phyloP scores from a whole-genome alignment of 1,140 invertebrate genomes.

The Sesamia nonagrioides region DNA sequence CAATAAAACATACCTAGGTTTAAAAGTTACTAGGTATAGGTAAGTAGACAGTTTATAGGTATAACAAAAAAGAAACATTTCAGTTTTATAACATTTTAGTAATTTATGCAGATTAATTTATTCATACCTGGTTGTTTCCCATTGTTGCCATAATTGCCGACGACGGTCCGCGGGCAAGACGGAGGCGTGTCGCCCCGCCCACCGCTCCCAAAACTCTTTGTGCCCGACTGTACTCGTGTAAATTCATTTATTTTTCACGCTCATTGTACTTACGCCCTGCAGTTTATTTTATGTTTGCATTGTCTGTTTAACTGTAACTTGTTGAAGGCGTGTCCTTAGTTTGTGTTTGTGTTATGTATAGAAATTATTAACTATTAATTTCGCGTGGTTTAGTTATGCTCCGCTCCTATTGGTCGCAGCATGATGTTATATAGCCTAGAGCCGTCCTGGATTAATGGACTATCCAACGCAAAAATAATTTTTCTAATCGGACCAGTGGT shows the following conservation, averaged over 20 bases:
- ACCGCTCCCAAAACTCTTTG: conserved; percentile 66
- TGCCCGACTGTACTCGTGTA: conserved; percentile 60
- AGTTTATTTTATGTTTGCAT: conserved; percentile 64
- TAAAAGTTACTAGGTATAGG: too few species aligned
- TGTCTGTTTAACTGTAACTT: conserved; percentile 62
- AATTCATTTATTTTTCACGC: conserved; percentile 55
- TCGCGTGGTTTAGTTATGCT: too few species aligned
- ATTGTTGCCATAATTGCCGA: conserved; percentile 75
- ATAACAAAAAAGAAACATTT: neutral
- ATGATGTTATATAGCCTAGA: too few species aligned
- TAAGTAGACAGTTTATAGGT: neutral
- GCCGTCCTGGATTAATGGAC: too few species aligned
- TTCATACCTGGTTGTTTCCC: conserved; percentile 65
- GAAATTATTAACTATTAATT: conserved; percentile 2
- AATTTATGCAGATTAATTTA: conserved; percentile 77
- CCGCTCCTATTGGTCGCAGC: too few species aligned
- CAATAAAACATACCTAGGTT: too few species aligned
- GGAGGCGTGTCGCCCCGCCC: conserved; percentile 75
- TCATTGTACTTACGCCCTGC: conserved; percentile 52
- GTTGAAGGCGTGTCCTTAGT: conserved; percentile 46
- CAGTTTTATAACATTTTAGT: conserved; percentile 13
- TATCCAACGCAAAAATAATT: too few species aligned
- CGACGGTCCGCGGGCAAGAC: conserved; percentile 57
- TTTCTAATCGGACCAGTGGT: too few species aligned
- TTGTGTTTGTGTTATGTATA: conserved; percentile 21